Conservation (phyloP, 1,140 invertebrate genomes). For the Neocloeon triangulifer region DNA sequence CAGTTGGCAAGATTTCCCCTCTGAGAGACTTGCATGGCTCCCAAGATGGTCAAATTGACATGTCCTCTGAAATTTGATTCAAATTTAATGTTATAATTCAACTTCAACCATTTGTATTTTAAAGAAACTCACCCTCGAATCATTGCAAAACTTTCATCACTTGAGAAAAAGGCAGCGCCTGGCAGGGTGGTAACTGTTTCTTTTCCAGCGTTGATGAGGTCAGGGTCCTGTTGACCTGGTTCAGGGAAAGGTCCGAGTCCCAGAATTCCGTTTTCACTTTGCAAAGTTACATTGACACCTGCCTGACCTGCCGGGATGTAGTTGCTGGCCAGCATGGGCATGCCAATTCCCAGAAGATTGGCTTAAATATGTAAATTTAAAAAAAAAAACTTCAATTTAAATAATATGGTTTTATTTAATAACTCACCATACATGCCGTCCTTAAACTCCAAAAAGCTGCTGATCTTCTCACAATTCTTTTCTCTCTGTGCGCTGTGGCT, state of each 20-base stretch:
- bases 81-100: conserved; percentile 15
- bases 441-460: conserved; percentile 88
- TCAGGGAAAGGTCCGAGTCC: conserved; percentile 83
- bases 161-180: conserved; percentile 83
- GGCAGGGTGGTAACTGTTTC: conserved; percentile 84
- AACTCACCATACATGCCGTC: conserved; percentile 88
- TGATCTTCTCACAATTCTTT: conserved; percentile 70
- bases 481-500: conserved; percentile 49
- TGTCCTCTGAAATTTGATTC: conserved; percentile 84
- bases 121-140: conserved; percentile 56
- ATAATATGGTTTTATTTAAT: too few relatives aligned
- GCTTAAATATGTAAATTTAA: too few relatives aligned
- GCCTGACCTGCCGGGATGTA: conserved; percentile 79
- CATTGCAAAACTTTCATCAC: conserved; percentile 97
- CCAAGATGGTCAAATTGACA: conserved; percentile 85
- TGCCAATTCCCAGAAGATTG: conserved; percentile 87
- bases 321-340: conserved; percentile 88
- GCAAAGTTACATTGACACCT: conserved; percentile 57
- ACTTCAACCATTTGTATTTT: conserved; percentile 2
- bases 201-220: conserved; percentile 97
- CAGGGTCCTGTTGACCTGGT: conserved; percentile 38
- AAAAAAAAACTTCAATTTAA: too few relatives aligned
- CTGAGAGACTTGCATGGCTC: conserved; percentile 93
- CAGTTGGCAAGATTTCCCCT: conserved; percentile 97
- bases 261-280: conserved; percentile 95